Base-by-base conservation (phyloP, 2,888 invertebrate genomes). In the Ophion slaviceki region DNA sequence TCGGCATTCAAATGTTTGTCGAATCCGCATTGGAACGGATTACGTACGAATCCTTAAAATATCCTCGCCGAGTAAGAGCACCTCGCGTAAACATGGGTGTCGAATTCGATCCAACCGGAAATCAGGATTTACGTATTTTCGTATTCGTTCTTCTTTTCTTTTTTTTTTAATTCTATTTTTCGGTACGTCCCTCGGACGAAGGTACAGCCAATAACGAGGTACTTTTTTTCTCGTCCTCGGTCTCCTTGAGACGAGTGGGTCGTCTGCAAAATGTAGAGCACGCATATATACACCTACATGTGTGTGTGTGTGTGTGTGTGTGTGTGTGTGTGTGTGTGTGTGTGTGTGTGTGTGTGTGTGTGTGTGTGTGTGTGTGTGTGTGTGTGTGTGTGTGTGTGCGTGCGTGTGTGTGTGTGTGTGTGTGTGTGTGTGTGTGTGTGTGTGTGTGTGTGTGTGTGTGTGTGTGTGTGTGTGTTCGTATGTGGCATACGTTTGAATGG, bases 1-100 rank as follows among this genome's bases (percentile, higher is more conserved):
- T 47, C 14, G 47, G 47, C 14, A 47, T 47, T 47, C 47, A 47
- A 47, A 47, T 47, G 11, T 17, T 24, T 20, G 57, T 59, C 47
- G 64, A 80, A 80, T 71, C 75, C 76, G 59, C 57, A 66, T 53
- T 68, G 45, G 62, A 11, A 85, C 82, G 80, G 79, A 47, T 47
- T 78, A 64, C 47, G 84, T 88, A 76, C 80, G 76, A 76, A 68
- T 80, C 76, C 75, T 36, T 53, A 68, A 75, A 70, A 78, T 74
- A 67, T 11, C 72, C 6, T 24, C 68, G 61, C 74, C 64, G 71
- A 53, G 71, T 36, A 62, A 84, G 40, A 40, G 40, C 40, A 40
- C 40, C 40, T 40, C 40, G 40, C 40, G 40, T 40, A 40, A 45
- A 75, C 77, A 20, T 36, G 64, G 66, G 84, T 80, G 84, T 84